phyloP scores from a whole-genome alignment of 1,140 invertebrate genomes.

The Oppia nitens region DNA sequence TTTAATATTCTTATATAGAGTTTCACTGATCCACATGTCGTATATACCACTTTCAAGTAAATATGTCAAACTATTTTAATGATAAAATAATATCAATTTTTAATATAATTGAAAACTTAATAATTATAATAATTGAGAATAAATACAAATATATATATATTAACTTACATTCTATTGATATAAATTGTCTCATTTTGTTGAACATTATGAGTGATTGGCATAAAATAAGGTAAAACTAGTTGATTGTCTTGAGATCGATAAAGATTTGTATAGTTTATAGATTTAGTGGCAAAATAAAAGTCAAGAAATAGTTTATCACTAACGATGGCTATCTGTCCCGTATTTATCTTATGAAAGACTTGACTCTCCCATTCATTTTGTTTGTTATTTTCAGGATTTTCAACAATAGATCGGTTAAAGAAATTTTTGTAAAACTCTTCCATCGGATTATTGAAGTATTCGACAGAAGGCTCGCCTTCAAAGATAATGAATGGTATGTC shows the following conservation, averaged over 20 bases:
- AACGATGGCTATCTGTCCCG: background rate
- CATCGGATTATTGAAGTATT: background rate
- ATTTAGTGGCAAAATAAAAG: background rate
- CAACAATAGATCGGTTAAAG: background rate
- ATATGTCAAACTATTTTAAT: background rate
- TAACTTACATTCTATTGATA: background rate
- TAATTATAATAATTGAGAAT: background rate
- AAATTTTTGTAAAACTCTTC: background rate
- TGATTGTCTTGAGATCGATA: background rate
- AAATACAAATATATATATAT: background rate
- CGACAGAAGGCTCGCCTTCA: background rate
- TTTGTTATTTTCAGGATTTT: background rate
- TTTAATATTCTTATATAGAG: too few relatives aligned
- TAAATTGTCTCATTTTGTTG: background rate
- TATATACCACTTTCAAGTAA: too few relatives aligned
- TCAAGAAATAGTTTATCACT: background rate
- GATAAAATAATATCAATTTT: background rate
- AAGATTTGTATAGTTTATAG: background rate
- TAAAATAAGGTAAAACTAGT: background rate
- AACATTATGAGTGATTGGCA: background rate
- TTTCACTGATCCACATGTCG: too few relatives aligned
- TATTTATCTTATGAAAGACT: background rate
- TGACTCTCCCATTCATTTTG: background rate
- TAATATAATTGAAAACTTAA: background rate
- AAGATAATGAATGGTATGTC: background rate